A percentile compares a stretch with the other conserved stretches of the same genome.
Evolutionary conservation across 1,140 invertebrate genomes (phyloP).

Genomic region (Philaenus spumarius): DNA sequence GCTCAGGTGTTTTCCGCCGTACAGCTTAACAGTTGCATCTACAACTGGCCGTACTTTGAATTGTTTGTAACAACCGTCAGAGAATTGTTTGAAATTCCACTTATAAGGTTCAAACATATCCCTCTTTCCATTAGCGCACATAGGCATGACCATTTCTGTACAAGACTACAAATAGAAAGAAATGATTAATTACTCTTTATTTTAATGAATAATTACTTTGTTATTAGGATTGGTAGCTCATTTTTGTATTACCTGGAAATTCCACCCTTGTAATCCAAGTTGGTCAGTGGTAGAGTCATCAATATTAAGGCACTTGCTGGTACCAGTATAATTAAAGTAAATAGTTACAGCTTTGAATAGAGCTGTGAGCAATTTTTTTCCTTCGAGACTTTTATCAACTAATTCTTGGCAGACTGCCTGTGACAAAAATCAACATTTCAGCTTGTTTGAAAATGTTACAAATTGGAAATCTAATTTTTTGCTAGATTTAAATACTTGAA

Average conservation of each 20-base stretch:
- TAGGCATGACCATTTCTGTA: conserved; percentile 94
- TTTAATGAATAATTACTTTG: too few species aligned
- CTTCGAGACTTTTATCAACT: conserved; percentile 42
- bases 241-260: conserved; percentile 61
- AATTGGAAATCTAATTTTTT: too few species aligned
- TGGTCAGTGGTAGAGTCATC: conserved; percentile 42
- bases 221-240: too few species aligned
- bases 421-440: too few species aligned
- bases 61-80: conserved; percentile 58
- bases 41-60: conserved; percentile 60
- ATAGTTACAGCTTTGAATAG: conserved; percentile 63
- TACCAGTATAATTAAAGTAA: conserved; percentile 78
- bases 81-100: conserved; percentile 67
- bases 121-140: conserved; percentile 66
- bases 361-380: conserved; percentile 47
- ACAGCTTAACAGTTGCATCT: conserved; percentile 62
- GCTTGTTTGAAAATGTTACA: too few species aligned
- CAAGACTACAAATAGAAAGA: conserved; percentile 61
- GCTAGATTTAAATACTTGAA: too few species aligned
- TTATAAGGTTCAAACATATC: conserved; percentile 75
- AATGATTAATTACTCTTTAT: too few species aligned
- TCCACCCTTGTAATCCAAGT: conserved; percentile 66
- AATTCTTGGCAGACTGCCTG: conserved; percentile 52
- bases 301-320: conserved; percentile 55
- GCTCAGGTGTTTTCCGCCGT: conserved; percentile 68